Evolutionary conservation across 1,140 invertebrate species (phyloP).

Genomic region (Bombus pyrosoma): DNA sequence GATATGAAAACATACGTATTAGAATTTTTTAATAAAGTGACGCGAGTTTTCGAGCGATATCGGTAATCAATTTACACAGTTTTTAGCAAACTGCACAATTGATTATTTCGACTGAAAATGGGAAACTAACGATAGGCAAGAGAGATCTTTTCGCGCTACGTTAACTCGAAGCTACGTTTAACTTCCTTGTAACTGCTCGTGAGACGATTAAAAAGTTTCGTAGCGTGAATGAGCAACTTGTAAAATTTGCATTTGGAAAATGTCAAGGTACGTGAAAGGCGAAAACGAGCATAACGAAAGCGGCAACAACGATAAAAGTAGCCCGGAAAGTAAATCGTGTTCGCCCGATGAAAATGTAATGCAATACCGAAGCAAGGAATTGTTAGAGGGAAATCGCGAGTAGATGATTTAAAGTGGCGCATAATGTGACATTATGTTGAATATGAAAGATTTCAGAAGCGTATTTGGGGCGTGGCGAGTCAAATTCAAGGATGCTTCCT

Average conservation of each 20-base stretch:
- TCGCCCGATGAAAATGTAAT: neutral
- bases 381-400: neutral
- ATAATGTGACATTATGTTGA: neutral
- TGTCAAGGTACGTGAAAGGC: neutral
- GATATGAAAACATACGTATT: neutral
- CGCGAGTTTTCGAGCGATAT: neutral
- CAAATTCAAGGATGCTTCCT: neutral
- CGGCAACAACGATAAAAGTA: neutral
- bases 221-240: neutral
- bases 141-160: too few relatives aligned
- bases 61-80: too few relatives aligned
- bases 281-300: constrained; percentile 4
- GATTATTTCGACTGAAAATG: neutral
- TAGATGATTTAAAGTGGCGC: neutral
- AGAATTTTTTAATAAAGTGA: neutral
- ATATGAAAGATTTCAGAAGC: neutral
- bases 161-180: neutral
- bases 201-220: neutral
- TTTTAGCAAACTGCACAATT: neutral
- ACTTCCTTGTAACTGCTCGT: neutral
- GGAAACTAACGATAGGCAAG: neutral
- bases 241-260: constrained; percentile 10
- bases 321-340: neutral
- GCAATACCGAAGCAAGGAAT: neutral
- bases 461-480: neutral